Base-by-base conservation (phyloP, 2,797 vertebrate species). In the Neosilurus hyrtlii region DNA sequence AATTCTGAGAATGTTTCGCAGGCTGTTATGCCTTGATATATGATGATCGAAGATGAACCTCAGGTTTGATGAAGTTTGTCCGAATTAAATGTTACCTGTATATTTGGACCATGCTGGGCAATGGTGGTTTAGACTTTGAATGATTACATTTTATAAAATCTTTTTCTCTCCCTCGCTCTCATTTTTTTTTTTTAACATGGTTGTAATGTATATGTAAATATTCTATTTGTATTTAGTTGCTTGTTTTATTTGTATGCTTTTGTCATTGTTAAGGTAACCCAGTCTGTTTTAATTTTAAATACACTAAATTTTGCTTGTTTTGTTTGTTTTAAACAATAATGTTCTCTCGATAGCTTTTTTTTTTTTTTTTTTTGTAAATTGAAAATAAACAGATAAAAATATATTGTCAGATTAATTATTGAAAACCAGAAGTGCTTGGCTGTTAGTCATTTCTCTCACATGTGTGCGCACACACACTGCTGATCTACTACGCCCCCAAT, bases 81-180 rank as follows among this genome's bases (percentile, higher is more conserved):
- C 66, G 56, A 86, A 81, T 85, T 83, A 86, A 86, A 81, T 86
- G 84, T 88, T 80, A 87, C 78, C 88, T 89, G 56, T 88, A 83
- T 88, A 84, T 83, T 78, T 78, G 83, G 86, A 90, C 91, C 93
- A 94, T 94, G 92, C 91, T 91, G 93, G 93, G 83, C 93, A 94
- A 94, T 94, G 91, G 87, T 90, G 90, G 89, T 87, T 82, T 86
- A 89, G 83, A 89, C 86, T 88, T 88, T 86, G 83, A 81, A 87
- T 67, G 87, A 72, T 83, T 86, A 84, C 54, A 52, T 86, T 87
- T 52, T 78, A 77, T 57, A 49, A 61, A 80, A 56, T 68, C 77
- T 49, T 30, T 72, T n/a, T 56, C 30, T 65, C 61, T 77, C 61
- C 73, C 81, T 73, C 12, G 3, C 3, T 16, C 16, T 56, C 16